Base-by-base conservation (phyloP, 2,888 invertebrate species). In the Choristoneura rosaceana region DNA sequence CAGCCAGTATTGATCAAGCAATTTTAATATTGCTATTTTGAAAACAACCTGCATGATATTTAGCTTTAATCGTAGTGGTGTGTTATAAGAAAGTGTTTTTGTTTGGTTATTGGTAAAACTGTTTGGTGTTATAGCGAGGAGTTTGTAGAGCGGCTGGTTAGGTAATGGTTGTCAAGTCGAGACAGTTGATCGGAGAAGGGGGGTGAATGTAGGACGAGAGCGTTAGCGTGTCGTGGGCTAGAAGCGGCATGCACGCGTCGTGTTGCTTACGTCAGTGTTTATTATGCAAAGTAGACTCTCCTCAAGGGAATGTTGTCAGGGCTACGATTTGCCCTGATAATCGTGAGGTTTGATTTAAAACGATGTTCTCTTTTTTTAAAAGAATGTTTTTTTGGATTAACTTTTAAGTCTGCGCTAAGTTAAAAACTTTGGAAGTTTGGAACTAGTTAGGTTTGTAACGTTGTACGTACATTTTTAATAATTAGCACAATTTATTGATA, bases 131-230 rank as follows among this genome's bases (percentile, higher is more conserved):
- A 79, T 74, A 79, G 81, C 83, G 84, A 82, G 81, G 82, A 85
- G 88, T 88, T 88, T 86, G 89, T 87, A 84, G 88, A 90, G 84
- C 90, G 87, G 88, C 86, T 85, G 88, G 91, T 92, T 91, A 90
- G 90, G 91, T 90, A 93, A 92, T 92, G 90, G 87, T 86, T 86
- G 87, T 89, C 90, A 89, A 85, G 87, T 81, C 84, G 82, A 87
- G 89, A 87, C 88, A 85, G 87, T 87, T 87, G 89, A 89, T 89
- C 88, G 87, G 89, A 88, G 87, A 88, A 91, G 91, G 90, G 90
- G 90, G 91, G 90, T 91, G 84, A 89, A 93, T 92, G 92, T 92
- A 90, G 91, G 91, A 88, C 92, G 88, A 87, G 81, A 85, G 45
- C 80, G 80, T 78, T 77, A 76, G 77, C 77, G 38, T 33, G 68